These are phyloP conservation scores for Marmota monax DNA, from an alignment of 2,113 vertebrate species.

Conservation along the genomic window DNA sequence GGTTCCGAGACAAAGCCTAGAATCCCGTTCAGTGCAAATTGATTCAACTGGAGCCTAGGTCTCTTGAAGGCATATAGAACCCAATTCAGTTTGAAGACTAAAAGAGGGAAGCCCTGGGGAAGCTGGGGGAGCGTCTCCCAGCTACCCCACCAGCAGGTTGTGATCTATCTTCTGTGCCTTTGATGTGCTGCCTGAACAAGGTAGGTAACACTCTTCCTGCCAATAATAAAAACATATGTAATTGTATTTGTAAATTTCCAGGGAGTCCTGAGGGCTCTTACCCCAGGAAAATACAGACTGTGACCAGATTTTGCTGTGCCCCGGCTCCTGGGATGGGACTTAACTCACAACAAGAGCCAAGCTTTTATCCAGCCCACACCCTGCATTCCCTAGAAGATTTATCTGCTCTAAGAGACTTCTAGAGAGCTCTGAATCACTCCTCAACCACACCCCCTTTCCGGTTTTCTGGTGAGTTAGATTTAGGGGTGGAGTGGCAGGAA, in stretches of 20 bases:
- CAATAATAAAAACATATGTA: neutral
- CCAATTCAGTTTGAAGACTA: neutral
- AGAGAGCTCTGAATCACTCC: slow-evolving; percentile 61
- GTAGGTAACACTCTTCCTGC: neutral
- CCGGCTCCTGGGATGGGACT: neutral
- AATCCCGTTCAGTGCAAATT: neutral
- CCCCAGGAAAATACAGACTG: neutral
- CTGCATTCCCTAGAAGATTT: neutral
- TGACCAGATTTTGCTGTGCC: neutral
- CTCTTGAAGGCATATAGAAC: neutral
- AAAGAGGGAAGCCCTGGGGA: neutral
- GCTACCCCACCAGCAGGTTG: neutral
- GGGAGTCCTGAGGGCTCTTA: neutral
- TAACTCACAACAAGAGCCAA: neutral
- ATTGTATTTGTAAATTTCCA: neutral
- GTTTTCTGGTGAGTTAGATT: slow-evolving; percentile 58
- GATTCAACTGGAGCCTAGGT: neutral
- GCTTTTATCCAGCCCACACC: neutral
- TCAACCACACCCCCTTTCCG: slow-evolving; percentile 37
- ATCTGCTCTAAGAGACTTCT: slow-evolving; percentile 1
- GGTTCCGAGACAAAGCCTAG: neutral
- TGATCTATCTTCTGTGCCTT: neutral
- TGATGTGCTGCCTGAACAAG: neutral
- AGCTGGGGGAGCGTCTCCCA: neutral
- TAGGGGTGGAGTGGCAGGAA: slow-evolving; percentile 25